Evolutionary conservation across 2,797 vertebrate species (phyloP).

Genomic region (Furcifer pardalis): DNA sequence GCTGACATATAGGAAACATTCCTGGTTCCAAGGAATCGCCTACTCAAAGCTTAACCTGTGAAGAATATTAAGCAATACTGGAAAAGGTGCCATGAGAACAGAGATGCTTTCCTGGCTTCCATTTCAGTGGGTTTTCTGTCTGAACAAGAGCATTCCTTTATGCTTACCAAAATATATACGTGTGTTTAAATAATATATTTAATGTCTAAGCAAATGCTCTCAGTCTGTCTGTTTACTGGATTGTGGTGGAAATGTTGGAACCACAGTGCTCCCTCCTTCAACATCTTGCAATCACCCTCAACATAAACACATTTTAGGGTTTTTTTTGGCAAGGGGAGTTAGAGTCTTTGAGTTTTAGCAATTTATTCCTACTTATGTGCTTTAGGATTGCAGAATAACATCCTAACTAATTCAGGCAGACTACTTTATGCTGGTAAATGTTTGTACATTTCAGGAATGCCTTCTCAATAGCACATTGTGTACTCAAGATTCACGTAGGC

Average conservation of each 20-base stretch:
- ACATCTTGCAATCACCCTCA: neutral
- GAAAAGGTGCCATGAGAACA: slow-evolving; percentile 18
- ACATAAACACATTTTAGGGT: neutral
- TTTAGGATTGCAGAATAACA: slow-evolving; percentile 3
- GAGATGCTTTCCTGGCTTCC: slow-evolving; percentile 20
- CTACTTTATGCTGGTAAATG: slow-evolving; percentile 60
- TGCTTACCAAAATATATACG: neutral
- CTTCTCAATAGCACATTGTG: slow-evolving; percentile 54
- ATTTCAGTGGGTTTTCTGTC: neutral
- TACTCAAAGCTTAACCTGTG: neutral
- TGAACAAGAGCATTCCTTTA: slow-evolving; percentile 20
- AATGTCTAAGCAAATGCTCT: slow-evolving; percentile 10
- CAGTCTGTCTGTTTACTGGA: slow-evolving; percentile 38
- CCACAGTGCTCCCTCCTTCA: neutral
- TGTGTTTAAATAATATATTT: neutral
- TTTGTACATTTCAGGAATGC: slow-evolving; percentile 75
- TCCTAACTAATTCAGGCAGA: slow-evolving; percentile 57
- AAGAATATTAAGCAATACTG: slow-evolving; percentile 25
- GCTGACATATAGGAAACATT: slow-evolving; percentile 9
- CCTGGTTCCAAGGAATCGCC: slow-evolving; percentile 21
- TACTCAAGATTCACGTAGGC: slow-evolving; percentile 48
- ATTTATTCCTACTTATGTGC: neutral
- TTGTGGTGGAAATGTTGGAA: slow-evolving; percentile 32
- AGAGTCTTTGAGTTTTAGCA: neutral
- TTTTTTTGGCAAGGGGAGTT: too few relatives aligned